Evolutionary conservation across 2,888 invertebrate species (phyloP).

Genomic region (Petrolisthes manimaculis): DNA sequence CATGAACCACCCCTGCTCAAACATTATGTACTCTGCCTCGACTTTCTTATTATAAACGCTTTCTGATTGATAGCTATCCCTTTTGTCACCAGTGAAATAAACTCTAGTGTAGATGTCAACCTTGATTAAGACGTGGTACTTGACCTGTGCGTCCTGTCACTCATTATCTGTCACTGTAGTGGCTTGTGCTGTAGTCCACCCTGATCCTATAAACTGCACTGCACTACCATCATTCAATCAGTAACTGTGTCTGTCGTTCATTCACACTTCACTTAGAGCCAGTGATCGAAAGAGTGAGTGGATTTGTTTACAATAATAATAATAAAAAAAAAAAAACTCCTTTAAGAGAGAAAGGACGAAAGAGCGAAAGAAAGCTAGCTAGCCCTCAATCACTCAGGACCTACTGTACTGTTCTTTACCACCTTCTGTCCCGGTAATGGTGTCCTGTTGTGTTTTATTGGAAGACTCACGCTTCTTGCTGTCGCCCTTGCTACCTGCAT

Average conservation of each 20-base stretch:
- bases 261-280: conserved; percentile 4
- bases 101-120: conserved; percentile 27
- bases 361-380: conserved; percentile 10
- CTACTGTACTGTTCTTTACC: conserved; percentile 6
- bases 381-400: conserved; percentile 1
- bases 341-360: background rate
- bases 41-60: conserved; percentile 11
- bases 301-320: background rate
- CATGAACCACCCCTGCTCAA: conserved; percentile 23
- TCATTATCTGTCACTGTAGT: conserved; percentile 37
- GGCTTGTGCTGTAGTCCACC: conserved; percentile 47
- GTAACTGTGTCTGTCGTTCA: conserved; percentile 25
- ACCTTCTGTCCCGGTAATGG: conserved; percentile 1
- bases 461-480: conserved; percentile 29
- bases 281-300: background rate
- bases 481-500: conserved; percentile 43
- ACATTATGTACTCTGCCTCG: conserved; percentile 12
- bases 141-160: conserved; percentile 37
- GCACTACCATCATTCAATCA: conserved; percentile 36
- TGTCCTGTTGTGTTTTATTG: conserved; percentile 8
- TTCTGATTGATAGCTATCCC: conserved; percentile 26
- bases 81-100: conserved; percentile 26
- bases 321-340: background rate
- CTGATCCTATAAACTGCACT: conserved; percentile 46
- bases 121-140: conserved; percentile 25